Evolutionary conservation across 2,888 invertebrate genomes (phyloP).

Genomic region (Fragum sueziense): DNA sequence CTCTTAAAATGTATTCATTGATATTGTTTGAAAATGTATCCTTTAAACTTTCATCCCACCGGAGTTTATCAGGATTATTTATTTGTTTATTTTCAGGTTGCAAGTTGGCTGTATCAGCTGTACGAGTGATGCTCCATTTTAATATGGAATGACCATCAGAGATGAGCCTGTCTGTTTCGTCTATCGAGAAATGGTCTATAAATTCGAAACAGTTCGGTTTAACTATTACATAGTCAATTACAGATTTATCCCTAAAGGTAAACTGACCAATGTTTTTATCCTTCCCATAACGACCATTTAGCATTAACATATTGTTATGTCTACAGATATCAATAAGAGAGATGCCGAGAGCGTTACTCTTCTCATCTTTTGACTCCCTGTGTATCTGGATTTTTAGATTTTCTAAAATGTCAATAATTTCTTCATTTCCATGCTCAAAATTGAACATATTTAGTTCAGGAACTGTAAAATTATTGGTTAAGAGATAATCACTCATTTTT

Average conservation of each 20-base stretch:
- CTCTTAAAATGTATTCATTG: neutral
- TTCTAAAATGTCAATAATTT: no score
- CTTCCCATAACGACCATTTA: slow-evolving; percentile 17
- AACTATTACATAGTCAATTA: slow-evolving; percentile 32
- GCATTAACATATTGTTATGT: slow-evolving; percentile 32
- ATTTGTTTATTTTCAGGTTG: neutral
- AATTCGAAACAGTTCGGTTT: slow-evolving; percentile 4
- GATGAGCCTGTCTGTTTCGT: slow-evolving; percentile 27
- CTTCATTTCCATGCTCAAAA: no score
- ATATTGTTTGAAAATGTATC: neutral
- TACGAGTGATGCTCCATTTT: neutral
- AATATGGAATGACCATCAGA: slow-evolving; percentile 25
- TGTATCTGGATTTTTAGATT: no score
- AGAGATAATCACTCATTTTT: no score
- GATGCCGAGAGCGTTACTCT: slow-evolving; percentile 22
- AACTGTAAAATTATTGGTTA: no score
- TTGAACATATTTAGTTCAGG: no score
- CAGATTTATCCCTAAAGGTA: slow-evolving; percentile 28
- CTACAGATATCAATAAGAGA: slow-evolving; percentile 19
- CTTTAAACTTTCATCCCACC: neutral
- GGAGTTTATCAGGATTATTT: neutral
- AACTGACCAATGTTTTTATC: slow-evolving; percentile 24
- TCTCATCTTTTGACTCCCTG: no score
- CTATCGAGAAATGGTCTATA: slow-evolving; percentile 17
- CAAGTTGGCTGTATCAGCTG: neutral